These are phyloP conservation scores for Maniola jurtina DNA, from an alignment of 1,140 invertebrate genomes.

Conservation along the genomic window DNA sequence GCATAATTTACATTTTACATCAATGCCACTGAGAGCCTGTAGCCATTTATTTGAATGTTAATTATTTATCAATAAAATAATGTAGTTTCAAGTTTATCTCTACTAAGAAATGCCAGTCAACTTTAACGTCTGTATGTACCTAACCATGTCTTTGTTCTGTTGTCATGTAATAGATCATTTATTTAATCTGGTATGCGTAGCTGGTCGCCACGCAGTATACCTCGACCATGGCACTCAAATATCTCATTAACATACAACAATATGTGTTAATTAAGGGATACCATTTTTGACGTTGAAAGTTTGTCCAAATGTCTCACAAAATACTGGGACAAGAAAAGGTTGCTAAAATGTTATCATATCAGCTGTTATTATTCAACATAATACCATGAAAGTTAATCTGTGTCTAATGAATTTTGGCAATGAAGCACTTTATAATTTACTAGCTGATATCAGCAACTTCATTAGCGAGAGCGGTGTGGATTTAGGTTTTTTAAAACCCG, in stretches of 20 bases:
- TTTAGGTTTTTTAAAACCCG: too few species aligned
- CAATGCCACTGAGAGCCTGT: neutral
- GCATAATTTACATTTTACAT: neutral
- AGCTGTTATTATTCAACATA: too few species aligned
- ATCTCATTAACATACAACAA: slow-evolving; percentile 57
- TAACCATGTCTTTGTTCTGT: slow-evolving; percentile 19
- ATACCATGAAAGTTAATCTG: too few species aligned
- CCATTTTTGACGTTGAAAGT: slow-evolving; percentile 39
- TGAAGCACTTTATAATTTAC: too few species aligned
- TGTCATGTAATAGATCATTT: slow-evolving; percentile 24
- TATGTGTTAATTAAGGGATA: slow-evolving; percentile 27
- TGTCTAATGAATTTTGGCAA: too few species aligned
- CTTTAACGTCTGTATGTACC: slow-evolving; percentile 1
- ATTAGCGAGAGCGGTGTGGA: too few species aligned
- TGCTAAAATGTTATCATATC: too few species aligned
- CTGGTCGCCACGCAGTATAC: slow-evolving; percentile 26
- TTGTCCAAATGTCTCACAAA: slow-evolving; percentile 19
- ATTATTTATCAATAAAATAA: neutral
- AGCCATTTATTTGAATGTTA: neutral
- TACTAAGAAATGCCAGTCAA: slow-evolving; percentile 19
- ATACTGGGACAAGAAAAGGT: neutral
- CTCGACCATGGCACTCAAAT: slow-evolving; percentile 48
- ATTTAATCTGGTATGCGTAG: slow-evolving; percentile 32
- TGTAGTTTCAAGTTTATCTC: neutral
- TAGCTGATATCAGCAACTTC: too few species aligned